phyloP scores from a whole-genome alignment of 1,140 invertebrate species.

The Lordiphosa stackelbergi region DNA sequence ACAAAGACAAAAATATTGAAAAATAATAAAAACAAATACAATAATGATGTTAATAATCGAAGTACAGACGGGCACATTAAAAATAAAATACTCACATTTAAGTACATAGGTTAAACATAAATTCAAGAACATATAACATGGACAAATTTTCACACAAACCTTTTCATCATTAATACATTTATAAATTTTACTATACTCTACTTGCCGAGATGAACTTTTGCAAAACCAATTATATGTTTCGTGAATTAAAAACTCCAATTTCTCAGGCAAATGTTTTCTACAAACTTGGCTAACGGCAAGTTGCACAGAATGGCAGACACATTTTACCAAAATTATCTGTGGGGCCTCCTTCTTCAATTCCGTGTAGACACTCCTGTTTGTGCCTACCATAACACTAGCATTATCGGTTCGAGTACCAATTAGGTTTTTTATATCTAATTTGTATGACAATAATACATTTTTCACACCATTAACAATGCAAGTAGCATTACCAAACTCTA shows the following conservation, averaged over 20 bases:
- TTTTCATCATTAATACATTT: too few species aligned
- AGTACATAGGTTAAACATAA: too few species aligned
- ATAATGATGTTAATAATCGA: constrained; percentile 2
- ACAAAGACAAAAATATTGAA: background rate
- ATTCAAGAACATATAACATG: too few species aligned
- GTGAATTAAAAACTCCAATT: too few species aligned
- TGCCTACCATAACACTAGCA: constrained; percentile 31
- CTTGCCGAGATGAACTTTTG: constrained; percentile 5
- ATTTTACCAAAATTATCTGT: too few species aligned
- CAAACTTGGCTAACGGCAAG: constrained; percentile 20
- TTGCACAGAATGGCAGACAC: constrained; percentile 32
- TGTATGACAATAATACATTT: constrained; percentile 4
- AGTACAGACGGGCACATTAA: too few species aligned
- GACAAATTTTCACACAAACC: too few species aligned
- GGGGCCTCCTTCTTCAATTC: too few species aligned
- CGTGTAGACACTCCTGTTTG: too few species aligned
- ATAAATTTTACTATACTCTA: background rate
- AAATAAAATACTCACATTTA: too few species aligned
- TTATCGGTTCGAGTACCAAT: constrained; percentile 70
- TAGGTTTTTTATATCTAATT: constrained; percentile 47
- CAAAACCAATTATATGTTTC: background rate
- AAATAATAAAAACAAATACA: background rate
- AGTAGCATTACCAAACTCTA: background rate
- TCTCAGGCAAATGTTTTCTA: background rate
- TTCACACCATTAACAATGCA: background rate